phyloP scores from a whole-genome alignment of 1,140 invertebrate species.

The Euura saliciscinereae region DNA sequence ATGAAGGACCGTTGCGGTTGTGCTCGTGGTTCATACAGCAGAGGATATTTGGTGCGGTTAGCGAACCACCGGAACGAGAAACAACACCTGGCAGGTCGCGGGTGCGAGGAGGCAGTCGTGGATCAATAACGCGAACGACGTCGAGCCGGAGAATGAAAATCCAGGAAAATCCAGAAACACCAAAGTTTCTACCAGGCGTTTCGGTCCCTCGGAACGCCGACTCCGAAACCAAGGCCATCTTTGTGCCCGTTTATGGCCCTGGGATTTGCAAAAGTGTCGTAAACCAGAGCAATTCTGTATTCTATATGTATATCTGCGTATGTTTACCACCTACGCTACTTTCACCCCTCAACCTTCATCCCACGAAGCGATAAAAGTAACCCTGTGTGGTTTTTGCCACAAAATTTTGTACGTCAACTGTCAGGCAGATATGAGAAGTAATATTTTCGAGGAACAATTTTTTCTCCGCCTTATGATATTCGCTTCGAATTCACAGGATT shows the following conservation, averaged over 20 bases:
- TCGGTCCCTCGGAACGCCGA: neutral
- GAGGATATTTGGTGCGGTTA: neutral
- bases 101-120: neutral
- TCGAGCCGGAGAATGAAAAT: neutral
- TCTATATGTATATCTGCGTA: neutral
- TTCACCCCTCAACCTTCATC: neutral
- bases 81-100: slow-evolving; percentile 1
- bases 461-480: no score
- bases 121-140: slow-evolving; percentile 2
- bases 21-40: neutral
- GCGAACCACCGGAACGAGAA: neutral
- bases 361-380: neutral
- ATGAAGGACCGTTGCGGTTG: no score
- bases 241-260: neutral
- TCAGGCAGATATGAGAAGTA: neutral
- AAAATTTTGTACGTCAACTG: no score
- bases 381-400: neutral
- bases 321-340: no score
- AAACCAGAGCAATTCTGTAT: neutral
- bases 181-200: slow-evolving; percentile 1
- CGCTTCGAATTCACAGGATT: neutral
- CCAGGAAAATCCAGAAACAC: neutral
- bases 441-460: neutral
- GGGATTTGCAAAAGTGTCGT: neutral
- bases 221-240: neutral